Percentiles rank a stretch among this genome's conserved stretches.
Conservation (phyloP, 2,113 vertebrate species). For the Drymodes brunneopygia region DNA sequence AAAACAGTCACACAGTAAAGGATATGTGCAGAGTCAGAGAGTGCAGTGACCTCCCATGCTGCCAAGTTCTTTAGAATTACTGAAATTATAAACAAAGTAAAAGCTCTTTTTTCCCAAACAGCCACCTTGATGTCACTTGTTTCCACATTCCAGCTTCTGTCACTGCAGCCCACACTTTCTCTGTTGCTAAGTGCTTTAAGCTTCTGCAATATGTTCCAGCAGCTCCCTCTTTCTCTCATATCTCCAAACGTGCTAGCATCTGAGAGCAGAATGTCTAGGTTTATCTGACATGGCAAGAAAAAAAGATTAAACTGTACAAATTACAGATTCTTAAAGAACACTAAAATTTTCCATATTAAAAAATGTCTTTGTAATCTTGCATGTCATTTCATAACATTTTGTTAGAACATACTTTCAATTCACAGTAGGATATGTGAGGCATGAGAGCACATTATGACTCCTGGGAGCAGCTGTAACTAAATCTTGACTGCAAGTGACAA, state of each 20-base stretch:
- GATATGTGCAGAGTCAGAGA: conserved; percentile 27
- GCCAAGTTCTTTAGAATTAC: conserved; percentile 54
- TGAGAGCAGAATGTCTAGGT: conserved; percentile 36
- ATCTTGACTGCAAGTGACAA: background rate
- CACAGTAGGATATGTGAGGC: background rate
- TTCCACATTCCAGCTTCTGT: conserved; percentile 51
- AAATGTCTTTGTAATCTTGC: background rate
- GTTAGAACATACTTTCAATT: conserved; percentile 15
- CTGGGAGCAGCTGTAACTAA: background rate
- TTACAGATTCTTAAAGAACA: conserved; percentile 41
- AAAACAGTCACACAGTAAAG: background rate
- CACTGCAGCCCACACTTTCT: conserved; percentile 68
- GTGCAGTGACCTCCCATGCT: conserved; percentile 36
- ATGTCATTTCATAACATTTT: background rate
- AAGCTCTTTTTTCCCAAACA: conserved; percentile 61
- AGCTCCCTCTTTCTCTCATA: conserved; percentile 61
- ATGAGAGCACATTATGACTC: background rate
- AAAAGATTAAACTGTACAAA: conserved; percentile 18
- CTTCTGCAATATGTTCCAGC: conserved; percentile 70
- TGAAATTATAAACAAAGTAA: conserved; percentile 61
- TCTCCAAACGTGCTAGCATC: conserved; percentile 49
- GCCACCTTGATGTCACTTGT: conserved; percentile 60
- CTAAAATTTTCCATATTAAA: background rate
- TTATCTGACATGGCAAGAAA: conserved; percentile 33
- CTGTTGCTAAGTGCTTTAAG: conserved; percentile 75